phyloP scores from a whole-genome alignment of 2,113 vertebrate species.

The Archocentrus centrarchus region DNA sequence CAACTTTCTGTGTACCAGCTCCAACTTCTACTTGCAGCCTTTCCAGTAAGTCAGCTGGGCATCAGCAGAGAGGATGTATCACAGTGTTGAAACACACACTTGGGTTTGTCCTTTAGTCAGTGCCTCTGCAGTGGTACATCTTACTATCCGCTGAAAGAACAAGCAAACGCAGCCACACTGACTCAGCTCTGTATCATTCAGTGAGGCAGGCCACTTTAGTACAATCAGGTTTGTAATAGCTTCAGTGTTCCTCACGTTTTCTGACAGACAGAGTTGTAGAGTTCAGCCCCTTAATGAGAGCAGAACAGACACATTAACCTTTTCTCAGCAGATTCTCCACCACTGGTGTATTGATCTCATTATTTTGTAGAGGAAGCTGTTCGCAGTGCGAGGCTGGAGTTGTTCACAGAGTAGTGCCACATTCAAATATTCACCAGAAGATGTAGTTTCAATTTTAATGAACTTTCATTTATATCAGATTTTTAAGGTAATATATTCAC shows the following conservation, averaged over 20 bases:
- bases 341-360: slow-evolving; percentile 41
- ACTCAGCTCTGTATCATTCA: slow-evolving; percentile 21
- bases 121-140: not conserved
- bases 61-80: not conserved
- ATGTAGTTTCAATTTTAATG: slow-evolving; percentile 3
- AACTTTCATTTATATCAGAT: not conserved
- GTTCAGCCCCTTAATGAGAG: slow-evolving; percentile 41
- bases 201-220: not conserved
- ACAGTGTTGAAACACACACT: not conserved
- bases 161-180: not conserved
- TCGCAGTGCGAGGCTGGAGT: slow-evolving; percentile 20
- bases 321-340: slow-evolving; percentile 42
- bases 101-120: not conserved
- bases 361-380: slow-evolving; percentile 52
- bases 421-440: not conserved
- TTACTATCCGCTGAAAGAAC: not conserved
- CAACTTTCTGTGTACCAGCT: not conserved
- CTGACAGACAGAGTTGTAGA: slow-evolving; percentile 37
- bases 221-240: not conserved
- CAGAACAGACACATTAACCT: slow-evolving; percentile 69
- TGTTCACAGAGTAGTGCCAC: not conserved
- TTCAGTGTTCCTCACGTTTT: slow-evolving; percentile 15
- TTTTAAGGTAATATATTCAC: not conserved
- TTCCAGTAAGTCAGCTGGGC: slow-evolving; percentile 23
- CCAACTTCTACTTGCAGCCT: not conserved